Percentiles rank a stretch among this genome's conserved stretches.
These are phyloP conservation scores for Raphicerus campestris DNA, from an alignment of 2,113 vertebrate genomes.

Conservation along the genomic window DNA sequence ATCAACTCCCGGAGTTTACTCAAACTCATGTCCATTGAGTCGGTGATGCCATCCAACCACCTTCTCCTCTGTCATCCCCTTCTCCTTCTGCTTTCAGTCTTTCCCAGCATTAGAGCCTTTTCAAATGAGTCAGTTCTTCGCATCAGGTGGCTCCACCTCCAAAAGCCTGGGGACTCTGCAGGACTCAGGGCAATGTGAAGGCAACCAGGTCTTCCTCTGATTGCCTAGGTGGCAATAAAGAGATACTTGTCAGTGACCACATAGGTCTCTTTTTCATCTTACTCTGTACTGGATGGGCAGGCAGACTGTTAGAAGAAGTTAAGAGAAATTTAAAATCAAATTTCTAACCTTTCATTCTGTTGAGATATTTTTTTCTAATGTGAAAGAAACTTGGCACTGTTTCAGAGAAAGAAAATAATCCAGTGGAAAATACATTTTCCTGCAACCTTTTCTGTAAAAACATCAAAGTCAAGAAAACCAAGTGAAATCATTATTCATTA, in stretches of 20 bases:
- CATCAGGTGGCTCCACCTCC: neutral
- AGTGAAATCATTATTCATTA: slow-evolving; percentile 35
- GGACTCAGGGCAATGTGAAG: neutral
- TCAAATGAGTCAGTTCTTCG: neutral
- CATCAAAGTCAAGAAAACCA: slow-evolving; percentile 52
- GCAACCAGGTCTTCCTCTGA: neutral
- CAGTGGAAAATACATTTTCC: slow-evolving; percentile 44
- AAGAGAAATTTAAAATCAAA: slow-evolving; percentile 50
- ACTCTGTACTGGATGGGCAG: neutral
- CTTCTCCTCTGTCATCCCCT: neutral
- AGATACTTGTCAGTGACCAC: neutral
- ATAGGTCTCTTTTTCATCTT: neutral
- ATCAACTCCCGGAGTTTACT: neutral
- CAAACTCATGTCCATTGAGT: neutral
- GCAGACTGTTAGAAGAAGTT: neutral
- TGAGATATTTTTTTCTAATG: slow-evolving; percentile 29
- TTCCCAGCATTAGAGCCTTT: neutral
- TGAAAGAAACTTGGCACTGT: slow-evolving; percentile 42
- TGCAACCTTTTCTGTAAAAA: slow-evolving; percentile 32
- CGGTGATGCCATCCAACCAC: neutral
- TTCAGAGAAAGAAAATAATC: slow-evolving; percentile 33
- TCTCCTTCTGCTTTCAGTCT: neutral
- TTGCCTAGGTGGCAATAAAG: neutral
- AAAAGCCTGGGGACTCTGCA: neutral
- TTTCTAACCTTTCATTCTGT: slow-evolving; percentile 13